Evolutionary conservation across 2,113 vertebrate genomes (phyloP).

Genomic region (Gobiocypris rarus): DNA sequence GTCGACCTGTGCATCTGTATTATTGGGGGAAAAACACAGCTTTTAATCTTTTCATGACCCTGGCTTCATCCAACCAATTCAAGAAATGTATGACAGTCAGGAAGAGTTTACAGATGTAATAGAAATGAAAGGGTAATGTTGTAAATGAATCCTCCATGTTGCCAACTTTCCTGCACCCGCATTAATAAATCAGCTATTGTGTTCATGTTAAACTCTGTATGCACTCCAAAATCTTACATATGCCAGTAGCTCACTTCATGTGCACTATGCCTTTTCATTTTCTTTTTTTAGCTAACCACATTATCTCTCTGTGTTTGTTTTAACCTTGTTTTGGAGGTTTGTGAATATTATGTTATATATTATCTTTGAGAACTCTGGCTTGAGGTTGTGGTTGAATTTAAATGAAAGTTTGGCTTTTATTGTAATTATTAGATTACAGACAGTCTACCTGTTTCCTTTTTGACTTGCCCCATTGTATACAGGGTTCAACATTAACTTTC

Average conservation of each 20-base stretch:
- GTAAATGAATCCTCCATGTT: background rate
- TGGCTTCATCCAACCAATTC: too few relatives aligned
- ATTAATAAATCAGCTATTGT: slow-evolving; percentile 10
- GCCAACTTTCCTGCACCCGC: background rate
- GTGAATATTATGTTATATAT: background rate
- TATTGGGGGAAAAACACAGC: background rate
- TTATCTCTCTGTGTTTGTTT: background rate
- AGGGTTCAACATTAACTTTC: background rate
- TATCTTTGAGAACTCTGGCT: background rate
- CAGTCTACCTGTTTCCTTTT: background rate
- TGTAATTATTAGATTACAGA: slow-evolving; percentile 20
- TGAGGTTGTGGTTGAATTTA: slow-evolving; percentile 2
- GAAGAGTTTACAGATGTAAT: background rate
- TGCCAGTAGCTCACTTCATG: background rate
- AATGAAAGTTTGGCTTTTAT: background rate
- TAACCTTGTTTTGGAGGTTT: slow-evolving; percentile 3
- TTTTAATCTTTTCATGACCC: background rate
- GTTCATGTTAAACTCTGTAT: background rate
- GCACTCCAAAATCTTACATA: background rate
- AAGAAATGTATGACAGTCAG: background rate
- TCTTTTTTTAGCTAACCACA: background rate
- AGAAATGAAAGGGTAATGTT: background rate
- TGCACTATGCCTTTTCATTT: background rate
- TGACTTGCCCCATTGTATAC: background rate
- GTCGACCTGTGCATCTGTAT: background rate